Evolutionary conservation across 1,140 invertebrate genomes (phyloP), one percentile per base, ranked within the genome.

Genomic region (Pseudomyrmex sp.): DNA sequence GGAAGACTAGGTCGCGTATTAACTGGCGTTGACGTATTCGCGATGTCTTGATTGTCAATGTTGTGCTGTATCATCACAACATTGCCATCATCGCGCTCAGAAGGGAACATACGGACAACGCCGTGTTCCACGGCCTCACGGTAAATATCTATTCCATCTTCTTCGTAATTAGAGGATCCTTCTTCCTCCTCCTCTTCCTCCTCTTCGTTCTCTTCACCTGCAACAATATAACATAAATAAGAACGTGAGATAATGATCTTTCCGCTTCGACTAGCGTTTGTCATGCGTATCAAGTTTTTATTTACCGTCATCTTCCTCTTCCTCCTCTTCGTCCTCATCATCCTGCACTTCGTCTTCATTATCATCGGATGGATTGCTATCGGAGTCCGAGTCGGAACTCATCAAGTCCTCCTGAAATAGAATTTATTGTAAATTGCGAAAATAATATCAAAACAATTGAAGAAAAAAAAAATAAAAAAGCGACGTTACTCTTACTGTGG

Each of bases 121-220:
- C 93, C 93, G 44, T 92, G 92, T 85, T 94, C 94, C 18, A 94
- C 95, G 4, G 91, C 93, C 70, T 94, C 93, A 15, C 93, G 95
- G 90, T 93, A 95, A 88, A 92, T 94, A 80, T 94, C 95, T 91
- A 95, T 93, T 52, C 94, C 95, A 90, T 95, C 95, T 56, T 95
- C 94, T 52, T 95, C 95, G 18, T 95, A 95, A 86, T 94, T 94
- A 2, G 93, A 94, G 0, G 94, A 96, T 44, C 96, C 96, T 83
- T 97, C 96, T 75, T 97, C 96, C 48, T 96, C 96, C 9, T 96
- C 96, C 58, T 96, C 96, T 63, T 96, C 96, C 56, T 96, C 96
- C 65, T 96, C 95, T 2, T 95, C 95, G 56, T 95, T 95, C 62
- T 94, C 94, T 82, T 94, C 94, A 10, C 93, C 94, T 93, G 75